Conservation (phyloP, 2,888 invertebrate species). For the Drosophila greeni region DNA sequence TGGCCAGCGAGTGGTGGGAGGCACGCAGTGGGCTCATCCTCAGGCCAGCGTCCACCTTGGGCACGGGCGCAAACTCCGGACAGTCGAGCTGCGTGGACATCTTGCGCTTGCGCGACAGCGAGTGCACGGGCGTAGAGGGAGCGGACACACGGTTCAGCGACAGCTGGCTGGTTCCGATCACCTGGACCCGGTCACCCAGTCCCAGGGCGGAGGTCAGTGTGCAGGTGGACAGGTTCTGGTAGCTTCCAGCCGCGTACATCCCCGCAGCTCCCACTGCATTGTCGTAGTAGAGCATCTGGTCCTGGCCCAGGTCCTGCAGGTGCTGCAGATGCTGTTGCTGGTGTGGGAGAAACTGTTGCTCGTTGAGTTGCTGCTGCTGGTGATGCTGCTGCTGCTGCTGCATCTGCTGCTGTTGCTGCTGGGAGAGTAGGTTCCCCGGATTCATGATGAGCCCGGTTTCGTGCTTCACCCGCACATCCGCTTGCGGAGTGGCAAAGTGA, state of each 20-base stretch:
- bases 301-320: constrained; percentile 46
- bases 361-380: constrained; percentile 52
- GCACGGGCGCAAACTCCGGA: constrained; percentile 61
- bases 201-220: constrained; percentile 69
- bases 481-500: constrained; percentile 52
- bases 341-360: constrained; percentile 49
- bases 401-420: constrained; percentile 48
- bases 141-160: constrained; percentile 68
- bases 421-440: constrained; percentile 59
- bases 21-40: constrained; percentile 67
- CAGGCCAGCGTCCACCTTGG: constrained; percentile 75
- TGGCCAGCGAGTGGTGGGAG: constrained; percentile 57
- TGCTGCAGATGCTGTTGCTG: constrained; percentile 52
- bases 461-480: constrained; percentile 69
- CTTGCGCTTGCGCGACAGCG: constrained; percentile 75
- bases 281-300: constrained; percentile 60
- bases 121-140: constrained; percentile 71
- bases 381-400: constrained; percentile 35
- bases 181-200: constrained; percentile 72
- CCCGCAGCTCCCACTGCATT: constrained; percentile 52
- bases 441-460: constrained; percentile 71
- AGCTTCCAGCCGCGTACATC: constrained; percentile 57
- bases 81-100: constrained; percentile 76
- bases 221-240: constrained; percentile 65
- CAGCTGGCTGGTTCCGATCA: constrained; percentile 72